Conservation (phyloP, 2,888 invertebrate species). For the Chloromyia formosa region DNA sequence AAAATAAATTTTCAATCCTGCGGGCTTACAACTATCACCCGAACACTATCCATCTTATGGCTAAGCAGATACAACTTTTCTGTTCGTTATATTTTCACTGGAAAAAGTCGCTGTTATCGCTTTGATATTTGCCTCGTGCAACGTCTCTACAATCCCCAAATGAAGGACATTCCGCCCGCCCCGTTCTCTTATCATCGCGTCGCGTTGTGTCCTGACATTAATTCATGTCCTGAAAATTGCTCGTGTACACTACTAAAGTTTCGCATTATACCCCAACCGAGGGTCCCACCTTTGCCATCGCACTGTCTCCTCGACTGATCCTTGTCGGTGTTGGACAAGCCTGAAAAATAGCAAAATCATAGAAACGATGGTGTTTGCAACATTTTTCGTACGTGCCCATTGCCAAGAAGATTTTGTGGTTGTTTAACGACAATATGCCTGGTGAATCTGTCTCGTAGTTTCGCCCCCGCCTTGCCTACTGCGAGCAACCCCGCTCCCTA, state of each 20-base stretch:
- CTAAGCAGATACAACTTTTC: conserved; percentile 6
- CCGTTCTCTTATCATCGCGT: too few relatives aligned
- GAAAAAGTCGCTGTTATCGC: conserved; percentile 27
- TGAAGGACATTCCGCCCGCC: background rate
- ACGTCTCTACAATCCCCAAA: background rate
- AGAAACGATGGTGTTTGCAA: background rate
- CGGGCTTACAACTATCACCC: background rate
- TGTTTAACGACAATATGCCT: conserved; percentile 21
- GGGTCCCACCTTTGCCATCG: background rate
- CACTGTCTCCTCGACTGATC: background rate
- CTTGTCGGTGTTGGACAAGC: background rate
- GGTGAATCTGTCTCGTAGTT: too few relatives aligned
- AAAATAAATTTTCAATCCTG: background rate
- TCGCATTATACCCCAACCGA: too few relatives aligned
- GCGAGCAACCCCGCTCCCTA: too few relatives aligned
- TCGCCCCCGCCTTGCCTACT: background rate
- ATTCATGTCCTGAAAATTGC: too few relatives aligned
- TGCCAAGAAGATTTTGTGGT: conserved; percentile 12
- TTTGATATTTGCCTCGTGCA: conserved; percentile 29
- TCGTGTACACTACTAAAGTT: too few relatives aligned
- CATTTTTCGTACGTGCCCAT: conserved; percentile 21
- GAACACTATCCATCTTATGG: background rate
- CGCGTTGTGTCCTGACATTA: too few relatives aligned
- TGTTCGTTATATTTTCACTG: background rate
- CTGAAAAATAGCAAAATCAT: conserved; percentile 25